Evolutionary conservation across 2,113 vertebrate species (phyloP).

Genomic region (Micronycteris hirsuta): DNA sequence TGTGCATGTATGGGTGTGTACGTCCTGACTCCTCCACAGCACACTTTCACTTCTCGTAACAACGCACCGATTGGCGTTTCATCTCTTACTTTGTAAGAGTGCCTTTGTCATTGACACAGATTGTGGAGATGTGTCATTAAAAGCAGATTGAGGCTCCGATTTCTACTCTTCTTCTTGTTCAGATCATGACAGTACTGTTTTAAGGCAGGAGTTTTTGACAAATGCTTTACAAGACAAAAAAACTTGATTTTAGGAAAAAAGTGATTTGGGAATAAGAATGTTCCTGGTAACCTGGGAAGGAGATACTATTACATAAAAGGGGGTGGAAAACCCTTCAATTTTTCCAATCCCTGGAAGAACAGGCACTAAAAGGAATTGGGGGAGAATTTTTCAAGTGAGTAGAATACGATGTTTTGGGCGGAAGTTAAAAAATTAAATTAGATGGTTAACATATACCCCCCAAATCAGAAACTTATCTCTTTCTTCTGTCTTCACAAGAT

Average conservation of each 20-base stretch:
- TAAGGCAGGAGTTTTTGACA: constrained; percentile 7
- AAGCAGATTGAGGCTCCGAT: background rate
- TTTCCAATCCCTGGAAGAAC: background rate
- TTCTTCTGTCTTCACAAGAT: background rate
- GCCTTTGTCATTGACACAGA: background rate
- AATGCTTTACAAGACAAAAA: constrained; percentile 14
- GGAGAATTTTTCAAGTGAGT: background rate
- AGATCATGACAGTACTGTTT: background rate
- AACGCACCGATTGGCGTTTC: background rate
- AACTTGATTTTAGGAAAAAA: background rate
- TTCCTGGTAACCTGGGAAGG: background rate
- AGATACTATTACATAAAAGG: background rate
- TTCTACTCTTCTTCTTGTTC: background rate
- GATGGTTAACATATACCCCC: background rate
- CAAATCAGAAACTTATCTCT: background rate
- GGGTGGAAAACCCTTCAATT: background rate
- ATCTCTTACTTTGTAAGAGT: background rate
- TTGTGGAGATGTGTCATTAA: background rate
- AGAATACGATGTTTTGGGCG: background rate
- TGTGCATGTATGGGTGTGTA: no score
- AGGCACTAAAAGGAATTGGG: constrained; percentile 3
- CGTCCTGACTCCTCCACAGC: background rate
- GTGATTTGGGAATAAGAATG: background rate
- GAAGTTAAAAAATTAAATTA: background rate
- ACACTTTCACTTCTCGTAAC: background rate